Conservation (phyloP, 1,140 invertebrate genomes). For the Orius laevigatus region DNA sequence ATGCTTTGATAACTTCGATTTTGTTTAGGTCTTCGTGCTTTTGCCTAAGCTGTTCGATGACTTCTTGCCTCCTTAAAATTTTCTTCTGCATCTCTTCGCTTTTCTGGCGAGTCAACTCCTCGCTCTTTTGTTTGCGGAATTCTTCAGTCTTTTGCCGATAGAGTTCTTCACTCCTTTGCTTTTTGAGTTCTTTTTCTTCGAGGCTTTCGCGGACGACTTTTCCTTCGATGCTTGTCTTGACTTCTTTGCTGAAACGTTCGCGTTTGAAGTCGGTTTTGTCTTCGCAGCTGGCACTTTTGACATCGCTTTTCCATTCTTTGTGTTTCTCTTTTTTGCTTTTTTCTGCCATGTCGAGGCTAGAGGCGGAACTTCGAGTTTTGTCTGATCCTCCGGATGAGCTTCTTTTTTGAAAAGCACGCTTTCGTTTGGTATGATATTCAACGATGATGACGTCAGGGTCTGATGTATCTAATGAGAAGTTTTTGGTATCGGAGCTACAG, state of each 20-base stretch:
- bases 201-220: slow-evolving; percentile 15
- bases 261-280: slow-evolving; percentile 10
- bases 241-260: slow-evolving; percentile 18
- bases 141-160: slow-evolving; percentile 14
- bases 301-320: slow-evolving; percentile 15
- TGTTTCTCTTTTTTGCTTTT: slow-evolving; percentile 10
- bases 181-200: slow-evolving; percentile 15
- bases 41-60: slow-evolving; percentile 2
- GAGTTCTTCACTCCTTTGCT: slow-evolving; percentile 15
- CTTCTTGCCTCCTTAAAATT: slow-evolving; percentile 5
- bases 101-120: slow-evolving; percentile 9
- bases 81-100: slow-evolving; percentile 8
- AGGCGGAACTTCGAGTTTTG: slow-evolving; percentile 17
- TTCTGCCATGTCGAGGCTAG: neutral
- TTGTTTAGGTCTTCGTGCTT: slow-evolving; percentile 26
- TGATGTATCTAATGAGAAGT: slow-evolving; percentile 18
- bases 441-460: slow-evolving; percentile 23
- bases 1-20: slow-evolving; percentile 35
- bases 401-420: slow-evolving; percentile 21
- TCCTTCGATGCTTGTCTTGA: slow-evolving; percentile 18
- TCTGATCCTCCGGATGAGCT: slow-evolving; percentile 21
- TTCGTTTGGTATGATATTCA: slow-evolving; percentile 22
- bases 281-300: slow-evolving; percentile 6
- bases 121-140: slow-evolving; percentile 7
- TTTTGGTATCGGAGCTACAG: slow-evolving; percentile 20